These are phyloP conservation scores for Lasioglossum pauxillum DNA, from an alignment of 2,888 invertebrate genomes.

Conservation along the genomic window DNA sequence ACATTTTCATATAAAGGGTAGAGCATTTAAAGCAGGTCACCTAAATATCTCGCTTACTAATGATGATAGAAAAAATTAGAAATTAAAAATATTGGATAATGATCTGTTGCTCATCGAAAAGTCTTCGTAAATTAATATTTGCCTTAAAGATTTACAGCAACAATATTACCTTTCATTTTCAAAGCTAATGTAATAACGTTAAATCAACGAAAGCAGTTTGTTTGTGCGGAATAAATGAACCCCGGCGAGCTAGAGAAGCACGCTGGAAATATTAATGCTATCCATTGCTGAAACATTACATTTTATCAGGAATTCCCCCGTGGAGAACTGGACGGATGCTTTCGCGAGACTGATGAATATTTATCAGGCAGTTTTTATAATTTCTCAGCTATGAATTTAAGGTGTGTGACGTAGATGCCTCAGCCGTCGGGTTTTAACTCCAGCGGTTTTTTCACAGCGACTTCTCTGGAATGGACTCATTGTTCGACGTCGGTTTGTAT, in stretches of 20 bases:
- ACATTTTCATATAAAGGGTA: no score
- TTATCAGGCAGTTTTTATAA: conserved; percentile 15
- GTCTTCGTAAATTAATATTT: background rate
- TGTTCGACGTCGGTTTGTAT: background rate
- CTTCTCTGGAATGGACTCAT: background rate
- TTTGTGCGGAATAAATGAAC: background rate
- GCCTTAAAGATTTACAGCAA: background rate
- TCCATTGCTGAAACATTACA: background rate
- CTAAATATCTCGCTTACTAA: no score
- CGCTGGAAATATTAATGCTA: background rate
- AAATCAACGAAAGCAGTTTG: background rate
- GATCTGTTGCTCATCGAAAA: background rate
- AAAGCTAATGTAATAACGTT: background rate
- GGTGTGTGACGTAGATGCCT: background rate
- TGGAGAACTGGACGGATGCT: background rate
- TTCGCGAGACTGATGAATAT: conserved; percentile 18
- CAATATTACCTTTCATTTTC: background rate
- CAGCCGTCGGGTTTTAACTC: background rate
- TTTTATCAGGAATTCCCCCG: background rate
- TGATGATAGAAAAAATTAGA: background rate
- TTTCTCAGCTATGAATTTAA: conserved; percentile 1
- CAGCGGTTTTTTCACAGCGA: background rate
- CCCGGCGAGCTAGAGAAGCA: background rate
- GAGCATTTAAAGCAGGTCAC: no score
- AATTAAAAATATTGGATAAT: background rate